phyloP scores from a whole-genome alignment of 2,113 vertebrate species.

The Gavia stellata region DNA sequence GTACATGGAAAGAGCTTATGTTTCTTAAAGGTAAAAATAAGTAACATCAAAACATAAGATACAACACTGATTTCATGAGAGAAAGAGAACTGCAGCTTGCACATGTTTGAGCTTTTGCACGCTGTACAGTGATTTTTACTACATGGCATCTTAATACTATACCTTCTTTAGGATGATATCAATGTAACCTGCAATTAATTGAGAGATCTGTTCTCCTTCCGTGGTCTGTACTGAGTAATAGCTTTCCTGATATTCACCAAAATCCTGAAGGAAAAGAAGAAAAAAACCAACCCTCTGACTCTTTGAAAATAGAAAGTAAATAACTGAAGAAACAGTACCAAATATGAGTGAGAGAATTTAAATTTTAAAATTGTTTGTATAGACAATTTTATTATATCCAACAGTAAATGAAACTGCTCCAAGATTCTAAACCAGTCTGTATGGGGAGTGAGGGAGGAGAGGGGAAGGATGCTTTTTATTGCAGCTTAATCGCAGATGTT shows the following conservation, averaged over 20 bases:
- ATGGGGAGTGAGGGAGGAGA: not conserved
- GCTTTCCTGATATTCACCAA: slow-evolving; percentile 98
- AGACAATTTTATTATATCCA: not conserved
- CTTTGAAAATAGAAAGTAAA: not conserved
- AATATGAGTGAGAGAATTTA: not conserved
- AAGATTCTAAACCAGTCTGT: not conserved
- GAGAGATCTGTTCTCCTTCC: slow-evolving; percentile 98
- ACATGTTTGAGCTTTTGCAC: not conserved
- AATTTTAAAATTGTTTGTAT: not conserved
- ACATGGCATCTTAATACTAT: not conserved
- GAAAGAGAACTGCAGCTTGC: not conserved
- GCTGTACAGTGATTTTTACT: not conserved
- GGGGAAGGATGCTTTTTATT: not conserved
- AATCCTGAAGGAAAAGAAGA: slow-evolving; percentile 78
- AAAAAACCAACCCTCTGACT: not conserved
- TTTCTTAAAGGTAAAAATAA: not conserved
- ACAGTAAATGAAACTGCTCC: not conserved
- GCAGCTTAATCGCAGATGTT: not conserved
- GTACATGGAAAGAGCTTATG: not conserved
- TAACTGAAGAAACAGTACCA: not conserved
- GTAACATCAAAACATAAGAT: not conserved
- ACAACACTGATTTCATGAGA: not conserved
- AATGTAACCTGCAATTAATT: slow-evolving; percentile 97
- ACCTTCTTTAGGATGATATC: slow-evolving; percentile 99
- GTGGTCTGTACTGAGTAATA: slow-evolving; percentile 99